These are phyloP conservation scores for Aphaenogaster rudis DNA, from an alignment of 1,140 invertebrate species.

Conservation along the genomic window DNA sequence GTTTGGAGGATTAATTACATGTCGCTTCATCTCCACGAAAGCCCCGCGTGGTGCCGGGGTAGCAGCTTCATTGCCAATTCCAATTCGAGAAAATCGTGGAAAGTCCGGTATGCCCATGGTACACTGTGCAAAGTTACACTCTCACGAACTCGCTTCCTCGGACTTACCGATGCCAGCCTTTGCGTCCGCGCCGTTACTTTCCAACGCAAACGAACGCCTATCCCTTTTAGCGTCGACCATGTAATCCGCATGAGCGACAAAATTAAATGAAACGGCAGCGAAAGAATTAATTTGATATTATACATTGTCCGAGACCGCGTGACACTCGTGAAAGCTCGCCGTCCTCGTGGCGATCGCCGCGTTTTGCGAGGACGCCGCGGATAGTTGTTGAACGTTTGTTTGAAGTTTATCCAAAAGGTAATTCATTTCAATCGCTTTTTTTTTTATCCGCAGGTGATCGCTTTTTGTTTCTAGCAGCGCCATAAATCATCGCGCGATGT, in stretches of 20 bases:
- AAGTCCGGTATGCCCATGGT: slow-evolving; percentile 52
- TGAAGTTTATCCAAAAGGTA: slow-evolving; percentile 47
- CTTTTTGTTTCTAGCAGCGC: slow-evolving; percentile 23
- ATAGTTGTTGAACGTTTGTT: slow-evolving; percentile 34
- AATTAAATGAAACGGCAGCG: slow-evolving; percentile 45
- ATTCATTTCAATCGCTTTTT: slow-evolving; percentile 37
- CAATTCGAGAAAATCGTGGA: slow-evolving; percentile 58
- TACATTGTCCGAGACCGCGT: neutral
- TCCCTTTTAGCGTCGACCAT: slow-evolving; percentile 19
- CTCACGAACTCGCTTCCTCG: slow-evolving; percentile 22
- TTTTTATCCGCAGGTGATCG: slow-evolving; percentile 37
- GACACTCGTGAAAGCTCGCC: neutral
- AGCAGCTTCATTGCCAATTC: slow-evolving; percentile 47
- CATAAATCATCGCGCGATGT: slow-evolving; percentile 37
- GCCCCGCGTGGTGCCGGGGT: no score
- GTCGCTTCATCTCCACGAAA: slow-evolving; percentile 21
- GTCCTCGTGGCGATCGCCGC: neutral
- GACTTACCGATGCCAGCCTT: slow-evolving; percentile 18
- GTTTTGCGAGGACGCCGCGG: neutral
- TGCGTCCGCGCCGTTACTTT: slow-evolving; percentile 31
- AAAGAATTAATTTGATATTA: slow-evolving; percentile 51
- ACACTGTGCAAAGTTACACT: slow-evolving; percentile 38
- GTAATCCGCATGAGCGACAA: neutral
- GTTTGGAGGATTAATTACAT: slow-evolving; percentile 62
- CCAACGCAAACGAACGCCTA: slow-evolving; percentile 48